These are phyloP conservation scores for Pogoniulus pusillus DNA, from an alignment of 2,797 vertebrate species.

Conservation along the genomic window DNA sequence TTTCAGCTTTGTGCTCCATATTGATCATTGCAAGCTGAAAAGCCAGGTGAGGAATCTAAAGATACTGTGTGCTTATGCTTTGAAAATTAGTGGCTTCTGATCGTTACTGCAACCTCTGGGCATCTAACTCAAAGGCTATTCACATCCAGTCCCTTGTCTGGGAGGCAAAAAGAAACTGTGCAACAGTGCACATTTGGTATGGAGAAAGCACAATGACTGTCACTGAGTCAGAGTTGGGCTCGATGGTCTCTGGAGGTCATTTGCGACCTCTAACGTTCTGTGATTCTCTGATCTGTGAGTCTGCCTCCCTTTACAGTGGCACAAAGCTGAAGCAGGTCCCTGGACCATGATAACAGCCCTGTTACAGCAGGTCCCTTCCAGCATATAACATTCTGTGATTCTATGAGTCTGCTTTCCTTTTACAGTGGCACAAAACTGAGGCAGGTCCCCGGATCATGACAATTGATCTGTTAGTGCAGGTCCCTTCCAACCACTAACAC, in stretches of 20 bases:
- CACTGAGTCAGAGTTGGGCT: background rate
- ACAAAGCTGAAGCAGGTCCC: conserved; percentile 6
- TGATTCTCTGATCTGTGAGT: no score
- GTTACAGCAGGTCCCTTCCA: background rate
- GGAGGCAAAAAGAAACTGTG: background rate
- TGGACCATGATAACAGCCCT: background rate
- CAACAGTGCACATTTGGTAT: conserved; percentile 15
- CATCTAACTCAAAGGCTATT: background rate
- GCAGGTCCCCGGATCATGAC: background rate
- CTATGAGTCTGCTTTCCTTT: background rate
- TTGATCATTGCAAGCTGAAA: background rate
- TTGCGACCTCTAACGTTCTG: no score
- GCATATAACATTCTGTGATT: no score
- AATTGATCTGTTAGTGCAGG: background rate
- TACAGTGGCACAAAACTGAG: background rate
- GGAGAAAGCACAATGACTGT: conserved; percentile 3
- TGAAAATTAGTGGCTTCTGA: background rate
- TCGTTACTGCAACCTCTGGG: conserved; percentile 31
- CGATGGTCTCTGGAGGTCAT: no score
- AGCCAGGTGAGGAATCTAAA: background rate
- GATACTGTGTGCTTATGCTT: background rate
- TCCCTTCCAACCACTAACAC: no score
- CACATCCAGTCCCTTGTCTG: conserved; percentile 22
- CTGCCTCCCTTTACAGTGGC: background rate
- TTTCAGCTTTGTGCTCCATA: background rate